Percentiles rank a stretch among this genome's conserved stretches.
phyloP scores from a whole-genome alignment of 2,888 invertebrate genomes.

The Anticlea derivata region DNA sequence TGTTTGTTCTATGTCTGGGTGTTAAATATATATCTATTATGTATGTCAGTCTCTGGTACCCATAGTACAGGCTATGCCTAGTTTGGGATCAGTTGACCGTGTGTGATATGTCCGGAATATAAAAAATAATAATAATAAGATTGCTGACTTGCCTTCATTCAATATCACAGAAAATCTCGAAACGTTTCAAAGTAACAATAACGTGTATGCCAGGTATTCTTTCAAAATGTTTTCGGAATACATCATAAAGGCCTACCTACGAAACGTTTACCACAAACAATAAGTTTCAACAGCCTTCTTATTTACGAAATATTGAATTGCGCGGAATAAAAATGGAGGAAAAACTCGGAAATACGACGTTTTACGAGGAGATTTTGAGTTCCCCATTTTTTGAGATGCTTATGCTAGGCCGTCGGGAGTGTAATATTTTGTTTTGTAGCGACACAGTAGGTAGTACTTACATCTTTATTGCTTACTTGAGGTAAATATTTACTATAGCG shows the following conservation, averaged over 20 bases:
- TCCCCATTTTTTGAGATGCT: slow-evolving; percentile 23
- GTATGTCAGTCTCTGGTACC: too few species aligned
- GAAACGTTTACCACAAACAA: slow-evolving; percentile 24
- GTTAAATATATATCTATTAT: too few species aligned
- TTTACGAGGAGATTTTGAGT: slow-evolving; percentile 27
- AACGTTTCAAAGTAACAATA: slow-evolving; percentile 13
- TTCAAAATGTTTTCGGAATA: slow-evolving; percentile 17
- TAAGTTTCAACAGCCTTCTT: slow-evolving; percentile 28
- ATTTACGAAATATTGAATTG: slow-evolving; percentile 32
- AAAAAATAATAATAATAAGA: neutral
- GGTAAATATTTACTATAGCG: slow-evolving; percentile 19
- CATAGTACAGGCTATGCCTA: too few species aligned
- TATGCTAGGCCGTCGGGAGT: slow-evolving; percentile 9
- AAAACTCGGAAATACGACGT: slow-evolving; percentile 13
- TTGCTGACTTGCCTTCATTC: neutral
- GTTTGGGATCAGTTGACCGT: too few species aligned
- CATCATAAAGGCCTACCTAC: slow-evolving; percentile 14
- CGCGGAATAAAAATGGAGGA: slow-evolving; percentile 23
- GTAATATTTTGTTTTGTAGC: slow-evolving; percentile 16
- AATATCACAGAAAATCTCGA: slow-evolving; percentile 6
- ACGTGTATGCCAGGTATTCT: slow-evolving; percentile 17
- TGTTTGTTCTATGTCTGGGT: too few species aligned
- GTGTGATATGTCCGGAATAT: too few species aligned
- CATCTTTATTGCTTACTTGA: slow-evolving; percentile 11
- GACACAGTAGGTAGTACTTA: slow-evolving; percentile 3